These are phyloP conservation scores for Notarius quadriscutis DNA, from an alignment of 2,113 vertebrate species.

Conservation along the genomic window DNA sequence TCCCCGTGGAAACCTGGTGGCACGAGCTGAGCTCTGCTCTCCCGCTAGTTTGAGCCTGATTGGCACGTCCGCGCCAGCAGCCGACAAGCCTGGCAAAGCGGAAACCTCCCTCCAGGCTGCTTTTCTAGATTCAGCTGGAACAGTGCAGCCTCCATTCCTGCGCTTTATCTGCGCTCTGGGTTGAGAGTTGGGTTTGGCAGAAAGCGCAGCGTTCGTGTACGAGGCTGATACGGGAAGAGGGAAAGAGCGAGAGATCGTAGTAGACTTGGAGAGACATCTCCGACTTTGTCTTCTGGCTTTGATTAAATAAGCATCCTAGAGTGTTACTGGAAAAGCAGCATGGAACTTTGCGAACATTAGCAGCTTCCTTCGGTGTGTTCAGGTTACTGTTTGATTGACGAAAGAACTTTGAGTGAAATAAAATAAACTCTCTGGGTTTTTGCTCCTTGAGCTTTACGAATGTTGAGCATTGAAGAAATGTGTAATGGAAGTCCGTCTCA, in stretches of 20 bases:
- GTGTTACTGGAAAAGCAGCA: slow-evolving; percentile 5
- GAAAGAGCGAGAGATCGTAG: background rate
- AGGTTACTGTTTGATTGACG: background rate
- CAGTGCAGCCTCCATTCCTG: background rate
- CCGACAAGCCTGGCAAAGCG: slow-evolving; percentile 10
- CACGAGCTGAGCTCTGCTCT: background rate
- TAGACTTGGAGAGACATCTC: background rate
- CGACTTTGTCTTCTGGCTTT: background rate
- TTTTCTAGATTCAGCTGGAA: background rate
- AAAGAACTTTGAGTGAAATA: background rate
- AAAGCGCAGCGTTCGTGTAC: background rate
- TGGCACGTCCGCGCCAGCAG: background rate
- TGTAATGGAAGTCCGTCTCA: background rate
- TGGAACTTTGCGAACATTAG: background rate
- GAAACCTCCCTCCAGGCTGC: background rate
- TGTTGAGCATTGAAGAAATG: background rate
- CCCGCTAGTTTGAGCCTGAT: slow-evolving; percentile 4
- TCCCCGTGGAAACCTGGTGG: slow-evolving; percentile 12
- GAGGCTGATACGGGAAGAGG: background rate
- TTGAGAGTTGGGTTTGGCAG: background rate
- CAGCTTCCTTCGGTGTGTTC: background rate
- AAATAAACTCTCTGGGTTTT: background rate
- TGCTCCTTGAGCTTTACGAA: background rate
- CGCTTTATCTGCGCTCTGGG: background rate
- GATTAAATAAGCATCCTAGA: background rate